phyloP scores from a whole-genome alignment of 2,888 invertebrate genomes.

The Ariolimax columbianus region DNA sequence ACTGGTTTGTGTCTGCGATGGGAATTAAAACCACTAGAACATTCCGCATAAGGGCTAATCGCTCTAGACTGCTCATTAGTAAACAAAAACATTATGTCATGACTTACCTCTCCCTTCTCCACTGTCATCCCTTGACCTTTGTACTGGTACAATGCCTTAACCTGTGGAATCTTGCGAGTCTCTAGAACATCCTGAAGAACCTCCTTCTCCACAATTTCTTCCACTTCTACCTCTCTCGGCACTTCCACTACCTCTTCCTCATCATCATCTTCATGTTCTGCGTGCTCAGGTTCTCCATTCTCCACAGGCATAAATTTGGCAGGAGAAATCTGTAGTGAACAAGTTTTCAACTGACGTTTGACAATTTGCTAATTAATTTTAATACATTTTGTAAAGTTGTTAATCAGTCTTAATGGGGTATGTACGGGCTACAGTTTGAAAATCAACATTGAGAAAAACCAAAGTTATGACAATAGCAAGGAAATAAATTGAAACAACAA shows the following conservation, averaged over 20 bases:
- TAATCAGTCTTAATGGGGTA: too few species aligned
- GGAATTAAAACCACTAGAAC: too few species aligned
- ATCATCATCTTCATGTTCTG: conserved; percentile 67
- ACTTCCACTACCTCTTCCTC: conserved; percentile 87
- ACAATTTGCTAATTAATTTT: too few species aligned
- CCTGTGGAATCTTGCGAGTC: conserved; percentile 91
- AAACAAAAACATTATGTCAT: background rate
- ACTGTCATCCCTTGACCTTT: conserved; percentile 94
- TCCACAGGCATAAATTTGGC: conserved; percentile 74
- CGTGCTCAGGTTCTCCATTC: conserved; percentile 56
- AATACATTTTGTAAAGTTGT: too few species aligned
- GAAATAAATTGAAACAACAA: too few species aligned
- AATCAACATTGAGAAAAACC: too few species aligned
- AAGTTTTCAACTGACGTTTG: background rate
- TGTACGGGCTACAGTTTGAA: too few species aligned
- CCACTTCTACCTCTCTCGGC: conserved; percentile 95
- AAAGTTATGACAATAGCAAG: too few species aligned
- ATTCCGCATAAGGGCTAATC: too few species aligned
- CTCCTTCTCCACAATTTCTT: conserved; percentile 88
- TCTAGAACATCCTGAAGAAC: conserved; percentile 92
- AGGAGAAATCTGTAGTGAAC: conserved; percentile 70
- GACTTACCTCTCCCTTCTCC: conserved; percentile 88
- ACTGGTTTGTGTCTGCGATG: too few species aligned
- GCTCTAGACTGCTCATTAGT: background rate
- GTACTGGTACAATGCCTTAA: conserved; percentile 89